Evolutionary conservation across 1,140 invertebrate species (phyloP).

Genomic region (Drusus annulatus): DNA sequence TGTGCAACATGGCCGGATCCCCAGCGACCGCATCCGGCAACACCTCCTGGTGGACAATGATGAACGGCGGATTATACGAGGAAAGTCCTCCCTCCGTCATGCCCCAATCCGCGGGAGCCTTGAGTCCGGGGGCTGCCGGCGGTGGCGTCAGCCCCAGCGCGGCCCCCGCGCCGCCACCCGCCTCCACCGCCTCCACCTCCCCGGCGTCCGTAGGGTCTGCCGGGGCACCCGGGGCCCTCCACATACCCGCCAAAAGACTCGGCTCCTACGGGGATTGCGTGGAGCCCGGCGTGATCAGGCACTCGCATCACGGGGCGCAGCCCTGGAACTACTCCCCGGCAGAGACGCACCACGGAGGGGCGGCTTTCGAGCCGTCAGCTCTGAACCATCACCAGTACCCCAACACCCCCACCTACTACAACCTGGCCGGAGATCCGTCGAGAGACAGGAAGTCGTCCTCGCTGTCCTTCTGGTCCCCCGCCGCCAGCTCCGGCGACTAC

Average conservation of each 20-base stretch:
- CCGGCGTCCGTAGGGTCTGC: slow-evolving; percentile 77
- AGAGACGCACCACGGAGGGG: slow-evolving; percentile 74
- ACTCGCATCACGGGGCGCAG: slow-evolving; percentile 79
- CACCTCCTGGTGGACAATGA: slow-evolving; percentile 86
- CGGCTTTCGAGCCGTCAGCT: slow-evolving; percentile 74
- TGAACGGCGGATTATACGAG: slow-evolving; percentile 84
- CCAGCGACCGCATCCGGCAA: slow-evolving; percentile 84
- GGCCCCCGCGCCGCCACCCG: slow-evolving; percentile 71
- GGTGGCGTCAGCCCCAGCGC: slow-evolving; percentile 67
- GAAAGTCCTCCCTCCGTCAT: slow-evolving; percentile 79
- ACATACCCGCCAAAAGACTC: slow-evolving; percentile 87
- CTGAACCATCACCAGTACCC: slow-evolving; percentile 82
- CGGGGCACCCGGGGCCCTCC: slow-evolving; percentile 76
- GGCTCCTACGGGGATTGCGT: slow-evolving; percentile 76
- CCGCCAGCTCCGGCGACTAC: slow-evolving; percentile 75
- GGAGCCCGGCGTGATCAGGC: slow-evolving; percentile 81
- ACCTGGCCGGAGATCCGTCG: slow-evolving; percentile 77
- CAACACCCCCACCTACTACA: slow-evolving; percentile 83
- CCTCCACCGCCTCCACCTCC: slow-evolving; percentile 79
- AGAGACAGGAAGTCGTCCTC: slow-evolving; percentile 74
- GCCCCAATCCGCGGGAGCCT: slow-evolving; percentile 69
- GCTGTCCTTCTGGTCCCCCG: slow-evolving; percentile 81
- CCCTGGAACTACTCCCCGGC: slow-evolving; percentile 80
- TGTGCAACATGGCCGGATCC: slow-evolving; percentile 81
- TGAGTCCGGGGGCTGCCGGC: slow-evolving; percentile 68